Base-by-base conservation (phyloP, 2,888 invertebrate species). In the Smittia aterrima region DNA sequence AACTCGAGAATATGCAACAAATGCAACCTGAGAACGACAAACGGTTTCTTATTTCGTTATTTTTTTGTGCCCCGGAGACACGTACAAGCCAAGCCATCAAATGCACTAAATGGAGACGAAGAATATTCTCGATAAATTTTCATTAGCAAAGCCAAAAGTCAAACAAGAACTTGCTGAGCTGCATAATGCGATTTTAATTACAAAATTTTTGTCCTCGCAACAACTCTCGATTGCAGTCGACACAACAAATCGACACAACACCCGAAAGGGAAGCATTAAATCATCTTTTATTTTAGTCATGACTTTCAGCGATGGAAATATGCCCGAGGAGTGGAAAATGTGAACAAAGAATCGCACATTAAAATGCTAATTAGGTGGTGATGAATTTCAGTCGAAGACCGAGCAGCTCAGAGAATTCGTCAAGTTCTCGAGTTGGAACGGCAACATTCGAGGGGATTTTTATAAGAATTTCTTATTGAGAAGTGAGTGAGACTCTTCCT, bases 101-200 rank as follows among this genome's bases (percentile, higher is more conserved):
- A 47, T 47, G 47, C 47, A 47, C 4, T n/a, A 47, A 47, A 47
- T 3, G 47, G 11, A 47, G 13, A 6, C n/a, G 13, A 3, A n/a
- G n/a, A 16, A 4, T n/a, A 2, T 16, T 20, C 24, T 58, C 58
- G 24, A 22, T 58, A 24, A 58, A 58, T 58, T 58, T 58, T 58
- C 58, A 22, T 58, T 47, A 47, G 16, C 13, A 2, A 47, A 16
- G 47, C n/a, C 3, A 47, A 47, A 47, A 47, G 6, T 47, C 47
- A 47, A 47, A 47, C 47, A n/a, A 38, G 4, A 7, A 7, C 13
- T 3, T 16, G 11, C 11, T 16, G 58, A 58, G 16, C 22, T 58
- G 58, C 58, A 58, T 58, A 58, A 58, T 58, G 58, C 22, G 58
- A 58, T 6, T 58, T 58, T 58, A 58, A 58, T 58, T 58, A 58